Percentiles rank a stretch among this genome's conserved stretches.
Evolutionary conservation across 2,888 invertebrate species (phyloP).

Genomic region (Aspidiotus rigidus): DNA sequence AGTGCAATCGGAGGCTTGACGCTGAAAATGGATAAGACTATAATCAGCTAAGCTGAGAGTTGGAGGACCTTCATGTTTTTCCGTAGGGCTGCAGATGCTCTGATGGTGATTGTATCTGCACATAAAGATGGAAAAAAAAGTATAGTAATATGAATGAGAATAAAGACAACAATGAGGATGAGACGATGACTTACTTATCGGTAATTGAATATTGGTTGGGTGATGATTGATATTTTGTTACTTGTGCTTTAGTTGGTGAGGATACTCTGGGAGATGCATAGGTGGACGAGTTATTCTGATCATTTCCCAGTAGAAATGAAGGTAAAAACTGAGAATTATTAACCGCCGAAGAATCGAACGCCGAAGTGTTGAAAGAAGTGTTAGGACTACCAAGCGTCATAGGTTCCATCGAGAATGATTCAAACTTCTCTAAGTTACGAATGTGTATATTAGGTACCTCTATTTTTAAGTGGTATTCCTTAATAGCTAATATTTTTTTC

Average conservation of each 20-base stretch:
- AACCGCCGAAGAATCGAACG: constrained; percentile 12
- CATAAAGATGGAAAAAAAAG: too few species aligned
- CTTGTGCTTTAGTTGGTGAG: constrained; percentile 23
- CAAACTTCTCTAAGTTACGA: too few species aligned
- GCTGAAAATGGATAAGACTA: constrained; percentile 9
- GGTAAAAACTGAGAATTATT: constrained; percentile 28
- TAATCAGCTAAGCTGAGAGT: constrained; percentile 25
- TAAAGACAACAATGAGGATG: background rate
- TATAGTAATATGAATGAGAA: background rate
- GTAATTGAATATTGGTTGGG: background rate
- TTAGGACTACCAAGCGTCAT: constrained; percentile 24
- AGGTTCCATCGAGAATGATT: constrained; percentile 18
- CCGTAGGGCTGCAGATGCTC: background rate
- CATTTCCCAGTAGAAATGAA: constrained; percentile 28
- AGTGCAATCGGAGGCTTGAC: background rate
- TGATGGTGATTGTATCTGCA: too few species aligned
- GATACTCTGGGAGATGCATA: constrained; percentile 14
- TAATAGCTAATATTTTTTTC: too few species aligned
- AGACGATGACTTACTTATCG: constrained; percentile 22
- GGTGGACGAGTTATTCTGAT: constrained; percentile 14
- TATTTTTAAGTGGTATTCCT: too few species aligned
- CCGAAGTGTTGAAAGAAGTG: constrained; percentile 21
- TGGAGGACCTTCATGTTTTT: constrained; percentile 29
- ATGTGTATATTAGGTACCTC: too few species aligned
- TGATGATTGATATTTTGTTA: constrained; percentile 12